These are phyloP conservation scores for Zaprionus gabonicus DNA, from an alignment of 1,140 invertebrate genomes.

Conservation along the genomic window DNA sequence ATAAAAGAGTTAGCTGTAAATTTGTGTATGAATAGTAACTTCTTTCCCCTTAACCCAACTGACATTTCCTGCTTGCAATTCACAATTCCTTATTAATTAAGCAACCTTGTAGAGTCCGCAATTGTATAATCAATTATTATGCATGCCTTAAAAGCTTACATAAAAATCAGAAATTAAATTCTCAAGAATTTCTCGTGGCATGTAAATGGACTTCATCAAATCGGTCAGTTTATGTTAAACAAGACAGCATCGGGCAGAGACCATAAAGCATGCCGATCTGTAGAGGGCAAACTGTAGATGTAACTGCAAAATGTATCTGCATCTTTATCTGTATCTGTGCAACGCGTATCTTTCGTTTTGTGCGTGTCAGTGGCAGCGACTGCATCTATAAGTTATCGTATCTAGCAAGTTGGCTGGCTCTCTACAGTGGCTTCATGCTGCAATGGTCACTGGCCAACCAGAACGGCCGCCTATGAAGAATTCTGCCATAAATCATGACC, in stretches of 20 bases:
- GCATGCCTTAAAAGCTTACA: slow-evolving; percentile 25
- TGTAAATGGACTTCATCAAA: slow-evolving; percentile 76
- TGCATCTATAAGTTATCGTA: not conserved
- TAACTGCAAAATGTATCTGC: not conserved
- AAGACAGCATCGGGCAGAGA: slow-evolving; percentile 63
- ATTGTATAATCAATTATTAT: slow-evolving; percentile 12
- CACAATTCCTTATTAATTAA: not conserved
- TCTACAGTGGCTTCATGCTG: slow-evolving; percentile 65
- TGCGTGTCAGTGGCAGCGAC: slow-evolving; percentile 57
- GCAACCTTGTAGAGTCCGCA: not conserved
- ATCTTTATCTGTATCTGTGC: slow-evolving; percentile 7
- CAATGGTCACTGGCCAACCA: slow-evolving; percentile 65
- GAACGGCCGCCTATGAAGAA: slow-evolving; percentile 83
- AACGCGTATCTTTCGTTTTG: slow-evolving; percentile 37
- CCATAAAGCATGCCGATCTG: slow-evolving; percentile 58
- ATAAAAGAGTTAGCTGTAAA: not conserved
- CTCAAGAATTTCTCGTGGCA: slow-evolving; percentile 56
- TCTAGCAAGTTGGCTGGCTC: slow-evolving; percentile 6
- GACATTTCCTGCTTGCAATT: not conserved
- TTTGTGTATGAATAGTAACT: not conserved
- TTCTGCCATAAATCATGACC: slow-evolving; percentile 78
- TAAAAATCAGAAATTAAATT: slow-evolving; percentile 38
- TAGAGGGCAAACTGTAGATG: not conserved
- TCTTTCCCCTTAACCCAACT: too few species aligned
- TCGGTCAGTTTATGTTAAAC: slow-evolving; percentile 79